Base-by-base conservation (phyloP, 1,140 invertebrate genomes). In the Leptopilina clavipes region DNA sequence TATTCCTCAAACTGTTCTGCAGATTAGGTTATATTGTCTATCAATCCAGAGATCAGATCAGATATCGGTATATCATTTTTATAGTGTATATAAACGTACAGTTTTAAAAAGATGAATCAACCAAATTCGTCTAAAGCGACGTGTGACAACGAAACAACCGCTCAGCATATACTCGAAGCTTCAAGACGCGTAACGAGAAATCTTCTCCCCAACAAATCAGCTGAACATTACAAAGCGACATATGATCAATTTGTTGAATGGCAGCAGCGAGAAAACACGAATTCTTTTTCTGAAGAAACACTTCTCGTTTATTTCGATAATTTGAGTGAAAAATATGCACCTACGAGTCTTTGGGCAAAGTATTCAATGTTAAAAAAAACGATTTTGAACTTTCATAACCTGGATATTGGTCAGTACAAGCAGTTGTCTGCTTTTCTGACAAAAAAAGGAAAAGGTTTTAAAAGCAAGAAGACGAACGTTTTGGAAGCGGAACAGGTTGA, bases 351-450 rank as follows among this genome's bases (percentile, higher is more conserved):
- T 11, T 78, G 73, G 79, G 2, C 43, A 11, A 74, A 59, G 14
- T 77, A 72, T 43, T 81, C 75, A 19, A 79, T 79, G 74, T n/a
- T 82, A 18, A 82, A 70, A 71, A 74, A 19, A 11, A 78, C 76
- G 8, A 19, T 79, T 44, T 12, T 43, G 0, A 71, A 77, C 2
- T 70, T 75, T 44, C 54, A 81, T 44, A 17, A 40, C 19, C 22
- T 77, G 0, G 72, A 77, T 37, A 73, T 79, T 14, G 70, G 18
- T 14, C 70, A 73, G 11, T 81, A 70, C 56, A 43, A 18, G 3
- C 12, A 56, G 12, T 72, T 79, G 31, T 19, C 43, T 12, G 59
- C 71, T 9, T 81, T 79, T 37, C 65, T 81, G 17, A 72, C 71
- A 18, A 74, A 75, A 43, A 17, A 75, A 17, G 54, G 65, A 6